Conservation (phyloP, 1,140 invertebrate genomes). For the Oryctes rhinoceros region DNA sequence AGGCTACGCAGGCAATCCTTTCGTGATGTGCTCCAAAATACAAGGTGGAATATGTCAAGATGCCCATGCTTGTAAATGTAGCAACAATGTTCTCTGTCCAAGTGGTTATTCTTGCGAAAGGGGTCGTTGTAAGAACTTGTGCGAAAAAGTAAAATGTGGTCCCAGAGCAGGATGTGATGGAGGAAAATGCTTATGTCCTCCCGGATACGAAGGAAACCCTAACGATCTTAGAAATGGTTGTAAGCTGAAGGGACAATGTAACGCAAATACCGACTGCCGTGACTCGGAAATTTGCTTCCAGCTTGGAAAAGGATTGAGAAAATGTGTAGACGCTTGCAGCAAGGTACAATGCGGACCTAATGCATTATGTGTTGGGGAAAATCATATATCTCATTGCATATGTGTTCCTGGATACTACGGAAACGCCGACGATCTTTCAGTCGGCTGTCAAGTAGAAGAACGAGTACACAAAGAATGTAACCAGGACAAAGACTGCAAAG, state of each 20-base stretch:
- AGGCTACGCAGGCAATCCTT: slow-evolving; percentile 85
- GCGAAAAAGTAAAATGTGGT: slow-evolving; percentile 78
- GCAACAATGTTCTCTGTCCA: slow-evolving; percentile 74
- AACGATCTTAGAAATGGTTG: slow-evolving; percentile 76
- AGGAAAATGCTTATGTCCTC: slow-evolving; percentile 81
- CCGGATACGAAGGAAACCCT: slow-evolving; percentile 81
- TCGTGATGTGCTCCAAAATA: slow-evolving; percentile 76
- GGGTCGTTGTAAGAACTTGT: slow-evolving; percentile 77
- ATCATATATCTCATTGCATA: slow-evolving; percentile 84
- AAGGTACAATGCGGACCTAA: slow-evolving; percentile 91
- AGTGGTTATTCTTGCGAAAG: slow-evolving; percentile 75
- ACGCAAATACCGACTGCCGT: slow-evolving; percentile 81
- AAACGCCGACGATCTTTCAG: slow-evolving; percentile 78
- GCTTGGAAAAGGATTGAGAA: slow-evolving; percentile 75
- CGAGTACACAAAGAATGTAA: slow-evolving; percentile 69
- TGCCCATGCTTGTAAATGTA: slow-evolving; percentile 74
- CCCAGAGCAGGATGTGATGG: slow-evolving; percentile 82
- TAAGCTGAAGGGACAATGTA: slow-evolving; percentile 74
- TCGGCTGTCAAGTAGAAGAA: slow-evolving; percentile 78
- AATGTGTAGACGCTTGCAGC: slow-evolving; percentile 86
- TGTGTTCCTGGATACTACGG: slow-evolving; percentile 81
- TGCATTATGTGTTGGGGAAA: slow-evolving; percentile 82
- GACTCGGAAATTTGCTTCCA: slow-evolving; percentile 87
- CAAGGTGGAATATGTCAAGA: slow-evolving; percentile 74
- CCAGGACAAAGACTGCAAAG: slow-evolving; percentile 74